Conservation (phyloP, 2,888 invertebrate species). For the Horisme vitalbata region DNA sequence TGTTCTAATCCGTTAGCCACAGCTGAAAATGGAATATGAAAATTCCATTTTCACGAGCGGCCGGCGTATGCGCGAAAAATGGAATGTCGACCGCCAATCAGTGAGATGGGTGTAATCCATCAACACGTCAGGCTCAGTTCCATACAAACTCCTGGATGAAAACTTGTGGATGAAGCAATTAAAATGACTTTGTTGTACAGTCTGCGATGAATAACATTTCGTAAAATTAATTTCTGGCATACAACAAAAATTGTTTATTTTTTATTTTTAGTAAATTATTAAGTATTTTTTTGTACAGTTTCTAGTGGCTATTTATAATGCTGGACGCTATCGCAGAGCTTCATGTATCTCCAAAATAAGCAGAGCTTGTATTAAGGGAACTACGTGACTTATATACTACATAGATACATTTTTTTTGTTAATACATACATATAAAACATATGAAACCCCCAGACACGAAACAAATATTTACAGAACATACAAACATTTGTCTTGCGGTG, state of each 20-base stretch:
- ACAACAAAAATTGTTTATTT: neutral
- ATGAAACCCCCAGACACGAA: too few species aligned
- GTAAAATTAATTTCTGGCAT: neutral
- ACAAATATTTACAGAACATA: too few species aligned
- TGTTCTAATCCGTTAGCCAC: slow-evolving; percentile 16
- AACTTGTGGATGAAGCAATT: slow-evolving; percentile 48
- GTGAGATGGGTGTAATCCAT: slow-evolving; percentile 62
- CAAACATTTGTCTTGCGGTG: too few species aligned
- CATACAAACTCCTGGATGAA: slow-evolving; percentile 47
- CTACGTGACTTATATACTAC: too few species aligned
- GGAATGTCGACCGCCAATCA: slow-evolving; percentile 64
- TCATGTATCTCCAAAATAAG: too few species aligned
- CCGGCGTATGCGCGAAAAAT: slow-evolving; percentile 30
- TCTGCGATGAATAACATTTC: neutral
- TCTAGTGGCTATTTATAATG: too few species aligned
- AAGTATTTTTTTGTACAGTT: too few species aligned
- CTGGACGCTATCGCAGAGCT: too few species aligned
- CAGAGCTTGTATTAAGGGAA: too few species aligned
- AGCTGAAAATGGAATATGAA: slow-evolving; percentile 16
- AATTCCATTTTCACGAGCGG: slow-evolving; percentile 23
- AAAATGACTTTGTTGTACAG: slow-evolving; percentile 45
- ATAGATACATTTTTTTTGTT: too few species aligned
- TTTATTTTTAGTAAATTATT: too few species aligned
- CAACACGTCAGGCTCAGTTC: slow-evolving; percentile 48
- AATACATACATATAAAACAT: too few species aligned